phyloP scores from a whole-genome alignment of 2,888 invertebrate species.

The Athalia circularis region DNA sequence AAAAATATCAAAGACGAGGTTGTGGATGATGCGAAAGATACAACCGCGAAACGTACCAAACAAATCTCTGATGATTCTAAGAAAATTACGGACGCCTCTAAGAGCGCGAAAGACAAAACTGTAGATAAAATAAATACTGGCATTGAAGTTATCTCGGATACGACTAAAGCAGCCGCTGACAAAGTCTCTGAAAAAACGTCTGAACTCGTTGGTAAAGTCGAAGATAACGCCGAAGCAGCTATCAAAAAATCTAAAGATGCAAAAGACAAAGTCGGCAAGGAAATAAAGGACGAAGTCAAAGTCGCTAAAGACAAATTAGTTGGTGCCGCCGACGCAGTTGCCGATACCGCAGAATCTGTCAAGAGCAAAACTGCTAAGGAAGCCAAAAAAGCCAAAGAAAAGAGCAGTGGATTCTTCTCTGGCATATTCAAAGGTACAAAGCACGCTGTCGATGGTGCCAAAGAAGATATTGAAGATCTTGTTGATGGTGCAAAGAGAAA shows the following conservation, averaged over 20 bases:
- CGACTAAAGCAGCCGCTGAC: constrained; percentile 52
- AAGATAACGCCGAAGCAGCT: not conserved
- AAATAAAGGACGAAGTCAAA: constrained; percentile 46
- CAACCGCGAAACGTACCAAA: constrained; percentile 51
- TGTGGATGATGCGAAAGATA: constrained; percentile 49
- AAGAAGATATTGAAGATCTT: constrained; percentile 55
- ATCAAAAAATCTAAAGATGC: constrained; percentile 46
- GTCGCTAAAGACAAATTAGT: constrained; percentile 49
- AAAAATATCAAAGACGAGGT: constrained; percentile 39
- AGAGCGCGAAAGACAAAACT: constrained; percentile 38
- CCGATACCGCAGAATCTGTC: constrained; percentile 50
- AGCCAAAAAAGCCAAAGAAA: constrained; percentile 55
- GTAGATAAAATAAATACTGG: constrained; percentile 48
- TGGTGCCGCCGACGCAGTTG: constrained; percentile 51
- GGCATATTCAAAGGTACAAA: constrained; percentile 63
- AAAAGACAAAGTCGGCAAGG: constrained; percentile 48
- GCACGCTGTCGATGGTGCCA: constrained; percentile 54
- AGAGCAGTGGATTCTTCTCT: constrained; percentile 53
- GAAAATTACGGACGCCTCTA: constrained; percentile 33
- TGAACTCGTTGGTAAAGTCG: constrained; percentile 10
- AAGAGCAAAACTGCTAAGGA: constrained; percentile 52
- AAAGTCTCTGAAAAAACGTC: constrained; percentile 26
- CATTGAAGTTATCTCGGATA: constrained; percentile 23
- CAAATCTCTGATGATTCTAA: constrained; percentile 47
- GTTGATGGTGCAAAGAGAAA: constrained; percentile 55